Conservation (phyloP, 1,140 invertebrate genomes). For the Zaprionus nigranus region DNA sequence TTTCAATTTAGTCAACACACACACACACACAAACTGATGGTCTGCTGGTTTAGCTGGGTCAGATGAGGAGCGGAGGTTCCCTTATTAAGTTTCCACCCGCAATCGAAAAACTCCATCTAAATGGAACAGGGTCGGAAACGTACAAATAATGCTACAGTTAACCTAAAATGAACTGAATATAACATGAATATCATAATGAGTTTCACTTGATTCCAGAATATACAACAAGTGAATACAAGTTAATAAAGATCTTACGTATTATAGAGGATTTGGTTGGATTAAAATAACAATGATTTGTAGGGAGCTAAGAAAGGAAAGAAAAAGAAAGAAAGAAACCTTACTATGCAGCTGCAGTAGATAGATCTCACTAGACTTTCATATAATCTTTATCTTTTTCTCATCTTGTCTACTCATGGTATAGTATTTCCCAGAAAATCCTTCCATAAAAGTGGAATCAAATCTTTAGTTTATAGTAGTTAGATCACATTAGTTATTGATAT, state of each 20-base stretch:
- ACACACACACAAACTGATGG: slow-evolving; percentile 9
- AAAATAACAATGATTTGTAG: no score
- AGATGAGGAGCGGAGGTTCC: slow-evolving; percentile 7
- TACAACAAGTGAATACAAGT: not conserved
- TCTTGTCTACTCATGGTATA: not conserved
- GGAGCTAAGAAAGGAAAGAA: no score
- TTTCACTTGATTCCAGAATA: not conserved
- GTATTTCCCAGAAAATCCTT: not conserved
- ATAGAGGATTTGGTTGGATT: not conserved
- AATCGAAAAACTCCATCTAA: slow-evolving; percentile 12
- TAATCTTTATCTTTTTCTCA: not conserved
- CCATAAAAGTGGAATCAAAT: not conserved
- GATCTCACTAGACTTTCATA: no score
- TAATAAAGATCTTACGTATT: not conserved
- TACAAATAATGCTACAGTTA: not conserved
- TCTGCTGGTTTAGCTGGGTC: not conserved
- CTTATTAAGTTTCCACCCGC: slow-evolving; percentile 14
- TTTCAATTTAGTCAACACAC: slow-evolving; percentile 37
- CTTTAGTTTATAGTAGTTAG: not conserved
- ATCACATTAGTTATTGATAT: no score
- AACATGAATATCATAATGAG: not conserved
- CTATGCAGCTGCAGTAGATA: no score
- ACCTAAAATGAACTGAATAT: not conserved
- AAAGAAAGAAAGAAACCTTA: no score
- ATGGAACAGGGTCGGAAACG: not conserved